A percentile compares a stretch with the other conserved stretches of the same genome.
These are phyloP conservation scores for Cynopterus sphinx DNA, from an alignment of 2,797 vertebrate species.

Conservation along the genomic window DNA sequence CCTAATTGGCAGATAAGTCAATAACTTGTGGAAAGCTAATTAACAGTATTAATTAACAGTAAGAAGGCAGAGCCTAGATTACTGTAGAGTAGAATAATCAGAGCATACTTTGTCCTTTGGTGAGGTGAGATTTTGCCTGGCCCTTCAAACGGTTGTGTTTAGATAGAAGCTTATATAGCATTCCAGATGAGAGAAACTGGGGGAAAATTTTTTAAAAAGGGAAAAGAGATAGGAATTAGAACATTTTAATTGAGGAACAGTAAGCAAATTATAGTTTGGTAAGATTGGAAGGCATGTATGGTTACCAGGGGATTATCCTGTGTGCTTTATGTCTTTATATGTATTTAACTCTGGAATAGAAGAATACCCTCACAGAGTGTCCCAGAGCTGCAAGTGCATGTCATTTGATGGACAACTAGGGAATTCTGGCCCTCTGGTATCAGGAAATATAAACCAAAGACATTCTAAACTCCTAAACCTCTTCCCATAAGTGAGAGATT, in stretches of 20 bases:
- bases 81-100: not conserved
- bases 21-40: conserved; percentile 19
- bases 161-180: not conserved
- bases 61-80: not conserved
- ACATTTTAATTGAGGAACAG: not conserved
- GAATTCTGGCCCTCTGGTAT: not conserved
- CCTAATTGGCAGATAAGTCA: not conserved
- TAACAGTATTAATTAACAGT: not conserved
- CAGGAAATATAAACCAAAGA: conserved; percentile 10
- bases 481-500: conserved; percentile 36
- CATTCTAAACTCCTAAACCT: conserved; percentile 10
- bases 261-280: conserved; percentile 46
- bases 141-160: not conserved
- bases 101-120: not conserved
- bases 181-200: conserved; percentile 1
- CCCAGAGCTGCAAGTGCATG: not conserved
- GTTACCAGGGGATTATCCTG: not conserved
- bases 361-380: not conserved
- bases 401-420: not conserved
- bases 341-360: not conserved
- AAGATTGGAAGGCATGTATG: not conserved
- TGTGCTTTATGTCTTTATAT: not conserved
- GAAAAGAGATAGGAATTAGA: not conserved
- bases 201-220: not conserved
- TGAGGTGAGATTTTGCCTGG: not conserved